Base-by-base conservation (phyloP, 2,888 invertebrate species). In the Trissoscelio sp. region DNA sequence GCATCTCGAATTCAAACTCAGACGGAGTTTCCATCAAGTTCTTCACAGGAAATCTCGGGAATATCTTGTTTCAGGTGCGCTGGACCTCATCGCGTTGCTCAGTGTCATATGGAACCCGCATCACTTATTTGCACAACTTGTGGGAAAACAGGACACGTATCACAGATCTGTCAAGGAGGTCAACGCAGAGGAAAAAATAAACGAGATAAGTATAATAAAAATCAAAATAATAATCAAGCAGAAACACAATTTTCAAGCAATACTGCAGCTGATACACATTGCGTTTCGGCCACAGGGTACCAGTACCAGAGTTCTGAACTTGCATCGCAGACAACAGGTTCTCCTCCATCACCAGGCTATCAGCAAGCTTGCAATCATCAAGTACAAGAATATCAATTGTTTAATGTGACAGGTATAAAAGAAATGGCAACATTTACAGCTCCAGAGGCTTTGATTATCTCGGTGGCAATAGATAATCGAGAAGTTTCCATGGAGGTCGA, bases 361-460 rank as follows among this genome's bases (percentile, higher is more conserved):
- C n/a, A n/a, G n/a, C 28, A 28, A 28, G 6, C 6, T 5, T 6
- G 3, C 28, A 28, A 28, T 28, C 28, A 5, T 28, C 28, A 28
- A 28, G 28, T 6, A n/a, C 3, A 6, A 24, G 34, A 11, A 9
- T 11, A 9, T 9, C 3, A 34, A 2, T 11, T 34, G 34, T 34
- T 34, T 34, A 34, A 2, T 9, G 34, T 34, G 2, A 2, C 9
- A 34, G 9, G 9, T 6, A 34, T 9, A 2, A 2, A 34, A 9
- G 11, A 34, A 9, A 11, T 6, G 2, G 34, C 11, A 4, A 2
- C 5, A 4, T 31, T 31, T 1, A n/a, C 31, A 5, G 22, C 31
- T 28, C 62, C 62, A 3, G 46, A 48, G n/a, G 46, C 62, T 1
- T n/a, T 64, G 12, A 34, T 46, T 3, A 20, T 64, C 0, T 3